Base-by-base conservation (phyloP, 2,113 vertebrate species). In the Rhinolophus sinicus region DNA sequence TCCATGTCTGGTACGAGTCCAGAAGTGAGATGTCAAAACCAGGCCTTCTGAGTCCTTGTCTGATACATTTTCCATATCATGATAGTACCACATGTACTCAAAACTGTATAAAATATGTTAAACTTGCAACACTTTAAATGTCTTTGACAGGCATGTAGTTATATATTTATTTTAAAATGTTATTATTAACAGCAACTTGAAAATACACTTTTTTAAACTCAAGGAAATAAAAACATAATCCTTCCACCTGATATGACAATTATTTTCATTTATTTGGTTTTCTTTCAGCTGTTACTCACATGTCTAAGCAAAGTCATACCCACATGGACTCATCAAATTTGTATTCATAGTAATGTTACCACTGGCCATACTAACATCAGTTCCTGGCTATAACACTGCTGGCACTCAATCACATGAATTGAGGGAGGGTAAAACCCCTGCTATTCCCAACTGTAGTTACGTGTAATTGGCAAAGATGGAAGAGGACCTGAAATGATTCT, bases 121-220 rank as follows among this genome's bases (percentile, higher is more conserved):
- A 95, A 75, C 22, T 69, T 65, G 76, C 8, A 70, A 50, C 2
- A 62, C 35, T 69, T 88, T 30, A 38, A 80, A 82, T 75, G 89
- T 70, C 65, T 81, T 94, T 77, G 64, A 58, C 54, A 88, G 6
- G 30, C 30, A 88, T 77, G 9, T 44, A 86, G 19, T 70, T 40
- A 92, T 52, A 88, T 38, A 62, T 69, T 95, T 75, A 89, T 86
- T 93, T 94, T 15, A 72, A 93, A 94, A 65, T 86, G 62, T 62
- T 70, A 70, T 75, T 18, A 85, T 92, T 93, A 75, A 88, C 18
- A 77, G 60, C 52, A 65, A 69, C 47, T 78, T 88, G 30, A 95
- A 76, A 80, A 87, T 47, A 69, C 5, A 90, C 11, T 28, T 80
- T 67, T 93, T 73, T 58, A 44, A 93, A 77, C 8, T 76, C 40